Conservation (phyloP, 2,113 vertebrate genomes). For the Oncorhynchus keta region DNA sequence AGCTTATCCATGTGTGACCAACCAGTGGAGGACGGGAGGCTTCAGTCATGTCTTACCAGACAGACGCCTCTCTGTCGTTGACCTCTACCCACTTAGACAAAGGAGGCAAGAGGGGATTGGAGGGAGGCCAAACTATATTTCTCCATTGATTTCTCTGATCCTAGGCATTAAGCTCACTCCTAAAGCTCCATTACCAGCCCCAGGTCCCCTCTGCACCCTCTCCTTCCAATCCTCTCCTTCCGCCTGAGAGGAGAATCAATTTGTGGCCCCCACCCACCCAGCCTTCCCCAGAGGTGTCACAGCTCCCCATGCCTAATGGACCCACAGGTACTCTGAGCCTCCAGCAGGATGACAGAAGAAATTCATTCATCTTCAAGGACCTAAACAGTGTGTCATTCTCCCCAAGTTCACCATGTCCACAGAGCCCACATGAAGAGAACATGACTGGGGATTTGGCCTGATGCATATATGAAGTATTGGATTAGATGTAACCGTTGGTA, state of each 20-base stretch:
- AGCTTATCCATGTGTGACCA: no score
- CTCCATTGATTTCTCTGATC: conserved; percentile 34
- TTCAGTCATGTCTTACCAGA: background rate
- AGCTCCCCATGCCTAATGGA: conserved; percentile 15
- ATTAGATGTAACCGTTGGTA: no score
- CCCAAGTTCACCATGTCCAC: background rate
- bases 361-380: conserved; percentile 20
- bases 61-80: background rate
- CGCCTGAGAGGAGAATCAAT: conserved; percentile 30
- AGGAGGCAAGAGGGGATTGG: background rate
- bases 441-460: no score
- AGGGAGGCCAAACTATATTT: conserved; percentile 32
- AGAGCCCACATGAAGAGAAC: background rate
- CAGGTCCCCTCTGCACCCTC: conserved; percentile 18
- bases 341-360: conserved; percentile 5
- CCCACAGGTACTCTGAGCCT: conserved; percentile 16
- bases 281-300: conserved; percentile 12
- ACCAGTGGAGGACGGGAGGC: background rate
- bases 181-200: conserved; percentile 37
- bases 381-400: background rate
- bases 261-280: conserved; percentile 2
- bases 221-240: background rate
- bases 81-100: background rate
- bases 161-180: conserved; percentile 14
- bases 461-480: no score